Base-by-base conservation (phyloP, 2,888 invertebrate genomes). In the Andricus quercusramuli region DNA sequence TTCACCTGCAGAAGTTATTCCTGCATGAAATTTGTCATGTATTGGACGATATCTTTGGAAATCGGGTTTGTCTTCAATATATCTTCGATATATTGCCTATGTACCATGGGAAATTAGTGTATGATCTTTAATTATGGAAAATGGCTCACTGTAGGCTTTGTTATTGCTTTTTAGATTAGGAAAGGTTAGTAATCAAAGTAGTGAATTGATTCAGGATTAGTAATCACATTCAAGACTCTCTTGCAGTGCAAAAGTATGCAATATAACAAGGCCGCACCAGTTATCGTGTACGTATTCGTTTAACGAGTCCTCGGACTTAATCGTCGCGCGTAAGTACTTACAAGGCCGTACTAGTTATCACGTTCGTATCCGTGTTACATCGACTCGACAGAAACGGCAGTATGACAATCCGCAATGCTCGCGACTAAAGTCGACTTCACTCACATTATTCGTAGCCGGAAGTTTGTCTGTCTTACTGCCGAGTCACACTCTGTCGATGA, bases 331-430 rank as follows among this genome's bases (percentile, higher is more conserved):
- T 86, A 86, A 83, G 85, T 74, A 56, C 74, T 74, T 76, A 78
- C 89, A 89, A 89, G 89, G 89, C 86, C 88, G 82, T 80, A 78
- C 83, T 85, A 83, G 87, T 88, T 89, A 89, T 87, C 86, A 83
- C 83, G 84, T 78, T 84, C 79, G 81, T 82, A 88, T 87, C 82
- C 84, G 85, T 82, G 79, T 87, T 77, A 59, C 37, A 88, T 86
- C 86, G 84, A 82, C 80, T 82, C 64, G 62, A 56, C 77, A 62
- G 83, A 82, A 80, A 78, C 62, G 62, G 37, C 79, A 41, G 65
- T 59, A 66, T 51, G 67, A 20, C 68, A 84, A 82, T 83, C 79
- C 76, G 81, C 81, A 80, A 84, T 78, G 9, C 66, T 67, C 22
- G n/a, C 47, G 77, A 77, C 22, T 64, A 77, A 77, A 77, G 65